Conservation (phyloP, 2,888 invertebrate genomes). For the Platynereis dumerilii region DNA sequence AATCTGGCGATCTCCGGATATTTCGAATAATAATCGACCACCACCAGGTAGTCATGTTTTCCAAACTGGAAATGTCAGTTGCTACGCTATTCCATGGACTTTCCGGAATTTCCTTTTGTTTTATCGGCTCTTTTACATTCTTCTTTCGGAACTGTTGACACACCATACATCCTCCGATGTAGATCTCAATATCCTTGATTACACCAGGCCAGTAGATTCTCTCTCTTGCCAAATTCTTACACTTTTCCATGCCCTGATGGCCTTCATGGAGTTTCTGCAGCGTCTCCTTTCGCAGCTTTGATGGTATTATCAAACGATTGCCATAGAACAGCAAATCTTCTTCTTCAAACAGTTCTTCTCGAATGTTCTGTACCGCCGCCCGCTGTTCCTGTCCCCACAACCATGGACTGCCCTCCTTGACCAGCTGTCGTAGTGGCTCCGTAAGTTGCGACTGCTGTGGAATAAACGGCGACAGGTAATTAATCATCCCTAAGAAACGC, state of each 20-base stretch:
- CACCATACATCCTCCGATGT: no score
- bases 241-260: background rate
- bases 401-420: no score
- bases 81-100: background rate
- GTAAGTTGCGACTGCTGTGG: no score
- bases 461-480: no score
- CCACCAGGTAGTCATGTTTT: background rate
- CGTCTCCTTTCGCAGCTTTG: background rate
- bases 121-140: background rate
- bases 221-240: background rate
- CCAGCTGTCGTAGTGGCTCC: no score
- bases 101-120: background rate
- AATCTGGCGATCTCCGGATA: background rate
- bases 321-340: background rate
- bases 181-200: no score
- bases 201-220: no score
- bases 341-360: background rate
- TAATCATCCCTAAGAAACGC: no score
- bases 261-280: slow-evolving; percentile 1
- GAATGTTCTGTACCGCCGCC: no score
- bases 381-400: no score
- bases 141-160: background rate
- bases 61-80: background rate
- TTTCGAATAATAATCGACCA: no score
- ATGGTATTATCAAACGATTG: background rate